Base-by-base conservation (phyloP, 1,140 invertebrate genomes). In the Micrasema minimum region DNA sequence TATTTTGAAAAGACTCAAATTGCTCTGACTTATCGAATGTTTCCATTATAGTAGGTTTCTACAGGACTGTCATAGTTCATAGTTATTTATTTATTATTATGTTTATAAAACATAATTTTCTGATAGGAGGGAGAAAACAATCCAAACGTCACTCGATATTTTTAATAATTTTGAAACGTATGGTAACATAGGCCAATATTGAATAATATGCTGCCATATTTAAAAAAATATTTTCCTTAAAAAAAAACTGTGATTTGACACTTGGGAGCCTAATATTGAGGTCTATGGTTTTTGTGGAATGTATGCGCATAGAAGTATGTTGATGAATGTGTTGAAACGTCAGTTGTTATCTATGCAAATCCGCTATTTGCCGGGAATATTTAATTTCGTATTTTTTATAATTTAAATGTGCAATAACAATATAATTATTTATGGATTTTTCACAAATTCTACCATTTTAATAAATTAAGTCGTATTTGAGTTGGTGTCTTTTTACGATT, bases 101-200 rank as follows among this genome's bases (percentile, higher is more conserved):
- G 7, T 31, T 31, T 4, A 31, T 31, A 26, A 46, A 64, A 61
- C 3, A 41, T 46, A 12, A 51, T 66, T 51, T 18, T 53, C 51
- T 66, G 23, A 51, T 20, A 66, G 35, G 23, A 51, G 22, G 23
- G 38, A 38, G 38, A 53, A 46, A 53, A 37, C 20, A 66, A n/a
- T n/a, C n/a, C 45, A 66, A 66, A 66, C 64, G 64, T 66, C 64
- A 66, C 43, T 66, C 64, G 50, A 22, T 50, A 66, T 66, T 66
- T 66, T 16, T 31, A 46, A 66, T 18, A 26, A 9, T n/a, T n/a
- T n/a, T n/a, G n/a, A n/a, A n/a, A n/a, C n/a, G n/a, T n/a, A n/a
- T n/a, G n/a, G n/a, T n/a, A n/a, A n/a, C n/a, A n/a, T n/a, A n/a
- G n/a, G n/a, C n/a, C n/a, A n/a, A n/a, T n/a, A n/a, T n/a, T n/a